Base-by-base conservation (phyloP, 2,888 invertebrate genomes). In the Danaus chrysippus region DNA sequence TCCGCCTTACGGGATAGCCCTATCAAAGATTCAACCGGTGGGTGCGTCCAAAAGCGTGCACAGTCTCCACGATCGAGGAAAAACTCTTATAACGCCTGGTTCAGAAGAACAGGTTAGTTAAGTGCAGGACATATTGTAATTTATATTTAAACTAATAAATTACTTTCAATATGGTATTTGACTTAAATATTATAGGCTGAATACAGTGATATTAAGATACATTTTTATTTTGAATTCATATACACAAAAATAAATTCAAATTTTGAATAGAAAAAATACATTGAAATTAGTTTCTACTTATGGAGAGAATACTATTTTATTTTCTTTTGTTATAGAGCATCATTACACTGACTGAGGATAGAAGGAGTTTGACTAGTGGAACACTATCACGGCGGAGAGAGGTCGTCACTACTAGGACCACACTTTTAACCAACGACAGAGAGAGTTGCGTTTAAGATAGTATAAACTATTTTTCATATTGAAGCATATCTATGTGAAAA, bases 391-490 rank as follows among this genome's bases (percentile, higher is more conserved):
- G 89, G 46, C 79, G 92, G 67, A 89, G 94, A 73, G 94, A 94
- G 80, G 93, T 94, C 13, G 94, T 94, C 62, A 94, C 94, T 1
- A 94, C 94, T 43, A 87, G 94, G 76, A 94, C 94, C 54, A 94
- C 94, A 0, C 87, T 94, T n/a, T 92, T 94, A 80, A 94, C 93
- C 23, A 94, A 93, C 77, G 82, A 91, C 1, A 92, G 94, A 72
- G 94, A 94, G 78, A 94, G 94, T 81, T 94, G 94, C 78, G 94
- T 94, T 75, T 75, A 76, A 56, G 62, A 54, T 62, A 44, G 17
- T 54, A 11, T 66, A 13, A 59, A 59, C 46, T 54, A 44, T n/a
- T n/a, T n/a, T 53, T 61, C 58, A 59, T 56, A 54, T 43, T 58
- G 44, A 61, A 42, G 57, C 42, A 17, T 49, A 10, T 15, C 9